Percentiles rank a stretch among this genome's conserved stretches.
phyloP scores from a whole-genome alignment of 2,113 vertebrate genomes.

The Ailuropoda melanoleuca region DNA sequence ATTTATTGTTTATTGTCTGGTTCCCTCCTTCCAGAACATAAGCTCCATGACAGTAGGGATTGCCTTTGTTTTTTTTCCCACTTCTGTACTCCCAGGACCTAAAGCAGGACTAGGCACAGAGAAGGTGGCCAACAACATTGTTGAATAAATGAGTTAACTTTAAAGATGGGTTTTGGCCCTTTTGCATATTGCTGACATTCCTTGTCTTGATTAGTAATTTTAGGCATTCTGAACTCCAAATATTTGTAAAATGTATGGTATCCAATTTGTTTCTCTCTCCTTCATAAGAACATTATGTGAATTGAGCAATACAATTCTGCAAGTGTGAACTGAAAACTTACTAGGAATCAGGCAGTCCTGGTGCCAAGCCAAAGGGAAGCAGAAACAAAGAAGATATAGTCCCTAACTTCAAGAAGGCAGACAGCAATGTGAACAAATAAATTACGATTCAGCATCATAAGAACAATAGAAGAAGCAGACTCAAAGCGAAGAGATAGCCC shows the following conservation, averaged over 20 bases:
- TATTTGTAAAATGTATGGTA: background rate
- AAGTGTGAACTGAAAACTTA: background rate
- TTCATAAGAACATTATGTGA: background rate
- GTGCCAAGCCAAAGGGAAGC: background rate
- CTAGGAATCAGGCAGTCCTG: background rate
- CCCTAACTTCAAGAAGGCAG: background rate
- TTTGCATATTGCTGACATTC: background rate
- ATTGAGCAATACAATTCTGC: background rate
- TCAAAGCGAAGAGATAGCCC: background rate
- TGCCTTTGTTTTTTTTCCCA: background rate
- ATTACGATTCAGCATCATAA: background rate
- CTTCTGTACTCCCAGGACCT: background rate
- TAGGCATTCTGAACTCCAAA: background rate
- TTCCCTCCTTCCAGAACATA: background rate
- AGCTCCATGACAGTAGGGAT: background rate
- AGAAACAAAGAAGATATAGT: background rate
- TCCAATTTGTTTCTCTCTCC: background rate
- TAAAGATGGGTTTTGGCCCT: background rate
- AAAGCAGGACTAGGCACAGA: background rate
- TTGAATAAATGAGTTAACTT: background rate
- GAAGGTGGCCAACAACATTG: background rate
- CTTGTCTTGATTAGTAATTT: background rate
- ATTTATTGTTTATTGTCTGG: background rate
- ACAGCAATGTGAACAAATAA: background rate
- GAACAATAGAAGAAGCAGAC: background rate